These are phyloP conservation scores for Podabrus alpinus DNA, from an alignment of 2,888 invertebrate genomes.

Conservation along the genomic window DNA sequence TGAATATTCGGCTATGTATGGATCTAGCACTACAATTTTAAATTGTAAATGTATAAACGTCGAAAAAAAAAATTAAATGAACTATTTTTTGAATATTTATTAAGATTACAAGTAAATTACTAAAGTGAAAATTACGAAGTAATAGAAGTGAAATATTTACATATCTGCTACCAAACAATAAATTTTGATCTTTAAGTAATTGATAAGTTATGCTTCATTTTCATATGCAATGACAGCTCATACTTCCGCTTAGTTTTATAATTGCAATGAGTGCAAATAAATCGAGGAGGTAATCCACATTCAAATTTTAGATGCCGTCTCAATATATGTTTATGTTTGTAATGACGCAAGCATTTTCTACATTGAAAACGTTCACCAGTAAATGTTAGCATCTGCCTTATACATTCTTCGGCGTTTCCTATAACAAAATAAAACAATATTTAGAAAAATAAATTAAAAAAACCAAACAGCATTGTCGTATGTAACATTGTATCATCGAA, in stretches of 20 bases:
- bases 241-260: slow-evolving; percentile 29
- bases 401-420: slow-evolving; percentile 18
- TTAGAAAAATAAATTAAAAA: not conserved
- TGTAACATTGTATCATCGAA: not conserved
- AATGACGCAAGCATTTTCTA: slow-evolving; percentile 46
- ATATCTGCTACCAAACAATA: not conserved
- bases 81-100: not conserved
- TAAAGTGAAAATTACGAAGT: not conserved
- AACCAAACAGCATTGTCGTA: not conserved
- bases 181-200: not conserved
- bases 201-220: slow-evolving; percentile 14
- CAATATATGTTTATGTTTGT: slow-evolving; percentile 43
- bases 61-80: not conserved
- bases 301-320: slow-evolving; percentile 61
- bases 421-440: slow-evolving; percentile 11
- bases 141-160: not conserved
- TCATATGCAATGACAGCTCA: slow-evolving; percentile 19
- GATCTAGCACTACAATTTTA: too few species aligned
- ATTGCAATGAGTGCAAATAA: slow-evolving; percentile 32
- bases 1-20: too few species aligned
- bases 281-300: slow-evolving; percentile 61
- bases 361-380: slow-evolving; percentile 35
- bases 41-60: too few species aligned
- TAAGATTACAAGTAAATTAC: not conserved
- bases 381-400: slow-evolving; percentile 19